Evolutionary conservation across 2,797 vertebrate species (phyloP), one percentile per base, ranked within the genome.

Genomic region (Esox lucius): DNA sequence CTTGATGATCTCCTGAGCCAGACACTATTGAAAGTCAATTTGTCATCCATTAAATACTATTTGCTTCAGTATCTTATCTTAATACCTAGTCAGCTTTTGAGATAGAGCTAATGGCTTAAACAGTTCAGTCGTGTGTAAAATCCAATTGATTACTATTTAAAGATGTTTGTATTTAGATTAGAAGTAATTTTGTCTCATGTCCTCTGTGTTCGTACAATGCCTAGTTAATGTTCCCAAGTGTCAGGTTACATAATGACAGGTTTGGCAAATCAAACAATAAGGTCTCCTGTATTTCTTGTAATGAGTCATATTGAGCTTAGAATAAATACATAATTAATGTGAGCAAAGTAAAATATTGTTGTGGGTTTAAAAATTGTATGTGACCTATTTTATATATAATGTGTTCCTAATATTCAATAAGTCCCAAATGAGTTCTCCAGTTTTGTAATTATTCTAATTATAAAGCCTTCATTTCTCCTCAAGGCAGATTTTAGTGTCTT

Each of bases 371-470:
- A 91, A 85, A 62, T 71, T 70, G 59, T 4, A 90, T 89, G 87
- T 92, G 92, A 93, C 91, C 91, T 92, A 92, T 92, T 93, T 92
- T 90, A 83, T 87, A 83, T 87, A 91, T 71, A 87, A 84, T 89
- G 88, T 89, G 89, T 91, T 90, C 88, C 87, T 75, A 81, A 91
- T 88, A 91, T 93, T 93, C 90, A 93, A 87, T 87, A 85, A 81
- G 84, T 91, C 91, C 90, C 88, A 93, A 93, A 93, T 91, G 80
- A 91, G 89, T 90, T 90, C 89, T 89, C 87, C 87, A 87, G 86
- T 89, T 90, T 86, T 90, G 88, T 92, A 93, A 93, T 94, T 89
- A 88, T 90, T 93, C 91, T 93, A 94, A 94, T 94, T 92, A 92
- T 91, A 92, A 92, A 92, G 93, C 88, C 86, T 90, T 88, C 87